These are phyloP conservation scores for Gulo gulo DNA, from an alignment of 2,113 vertebrate genomes.

Conservation along the genomic window DNA sequence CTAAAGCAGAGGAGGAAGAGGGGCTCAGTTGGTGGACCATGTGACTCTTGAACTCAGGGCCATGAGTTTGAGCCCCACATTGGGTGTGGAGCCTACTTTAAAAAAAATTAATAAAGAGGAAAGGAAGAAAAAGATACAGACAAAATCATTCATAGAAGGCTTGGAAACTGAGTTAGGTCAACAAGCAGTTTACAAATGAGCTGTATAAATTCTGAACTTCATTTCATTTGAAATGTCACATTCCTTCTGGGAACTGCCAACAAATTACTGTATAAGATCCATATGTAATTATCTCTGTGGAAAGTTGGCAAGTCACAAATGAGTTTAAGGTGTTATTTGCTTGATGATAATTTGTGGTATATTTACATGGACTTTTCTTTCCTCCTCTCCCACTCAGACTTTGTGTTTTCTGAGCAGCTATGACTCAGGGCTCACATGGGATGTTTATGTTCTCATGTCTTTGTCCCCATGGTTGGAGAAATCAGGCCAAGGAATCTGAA, in stretches of 20 bases:
- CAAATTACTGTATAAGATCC: background rate
- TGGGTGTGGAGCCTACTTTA: background rate
- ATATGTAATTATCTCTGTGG: background rate
- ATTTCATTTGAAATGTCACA: background rate
- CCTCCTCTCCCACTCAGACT: background rate
- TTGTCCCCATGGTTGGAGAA: background rate
- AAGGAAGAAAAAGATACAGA: background rate
- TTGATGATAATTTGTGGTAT: background rate
- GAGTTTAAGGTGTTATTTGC: background rate
- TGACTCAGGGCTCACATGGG: background rate
- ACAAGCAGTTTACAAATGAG: background rate
- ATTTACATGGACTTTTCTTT: background rate
- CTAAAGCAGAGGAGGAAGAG: slow-evolving; percentile 59
- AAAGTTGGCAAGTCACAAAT: background rate
- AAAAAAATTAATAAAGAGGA: background rate
- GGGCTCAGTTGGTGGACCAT: background rate
- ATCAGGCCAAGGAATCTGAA: fast-evolving
- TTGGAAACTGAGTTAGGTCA: background rate
- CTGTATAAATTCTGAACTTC: background rate
- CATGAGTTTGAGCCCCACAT: background rate
- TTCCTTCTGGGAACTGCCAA: background rate
- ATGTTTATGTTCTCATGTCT: background rate
- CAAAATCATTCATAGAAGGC: background rate
- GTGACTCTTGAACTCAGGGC: background rate
- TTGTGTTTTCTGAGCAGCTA: background rate